Evolutionary conservation across 53 echinoderm and acorn worm genomes (phyloP).

Genomic region (Apostichopus leukothele): DNA sequence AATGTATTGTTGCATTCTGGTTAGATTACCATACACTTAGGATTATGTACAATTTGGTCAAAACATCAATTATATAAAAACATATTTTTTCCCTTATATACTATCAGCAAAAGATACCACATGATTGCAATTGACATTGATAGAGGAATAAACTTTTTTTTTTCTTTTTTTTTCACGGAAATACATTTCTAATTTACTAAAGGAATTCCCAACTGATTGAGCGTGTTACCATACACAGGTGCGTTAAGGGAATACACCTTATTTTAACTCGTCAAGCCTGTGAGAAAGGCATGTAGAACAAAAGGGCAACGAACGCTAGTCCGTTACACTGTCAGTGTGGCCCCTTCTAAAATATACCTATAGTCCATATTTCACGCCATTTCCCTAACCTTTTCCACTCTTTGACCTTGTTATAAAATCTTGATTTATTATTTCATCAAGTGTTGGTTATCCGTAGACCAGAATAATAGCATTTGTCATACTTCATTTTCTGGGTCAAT

Average conservation of each 20-base stretch:
- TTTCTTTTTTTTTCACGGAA: neutral
- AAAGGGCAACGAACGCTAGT: conserved; percentile 31
- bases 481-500: conserved; percentile 42
- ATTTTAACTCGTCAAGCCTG: neutral
- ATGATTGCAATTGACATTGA: too few relatives aligned
- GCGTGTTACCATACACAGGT: conserved; percentile 14
- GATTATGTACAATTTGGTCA: too few relatives aligned
- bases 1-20: too few relatives aligned
- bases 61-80: neutral
- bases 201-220: conserved; percentile 5
- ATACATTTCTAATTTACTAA: conserved; percentile 17
- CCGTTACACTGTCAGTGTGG: neutral
- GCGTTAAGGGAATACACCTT: neutral
- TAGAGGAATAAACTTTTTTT: neutral
- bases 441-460: conserved; percentile 23
- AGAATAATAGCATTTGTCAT: conserved; percentile 31
- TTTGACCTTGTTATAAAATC: conserved; percentile 38
- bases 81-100: too few relatives aligned
- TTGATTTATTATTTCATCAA: conserved; percentile 35
- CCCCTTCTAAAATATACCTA: neutral
- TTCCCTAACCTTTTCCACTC: neutral
- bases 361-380: conserved; percentile 16
- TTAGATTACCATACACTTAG: too few relatives aligned
- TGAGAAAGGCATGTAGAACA: neutral
- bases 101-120: too few relatives aligned